Conservation (phyloP, 2,888 invertebrate species). For the Parnassius smintheus region DNA sequence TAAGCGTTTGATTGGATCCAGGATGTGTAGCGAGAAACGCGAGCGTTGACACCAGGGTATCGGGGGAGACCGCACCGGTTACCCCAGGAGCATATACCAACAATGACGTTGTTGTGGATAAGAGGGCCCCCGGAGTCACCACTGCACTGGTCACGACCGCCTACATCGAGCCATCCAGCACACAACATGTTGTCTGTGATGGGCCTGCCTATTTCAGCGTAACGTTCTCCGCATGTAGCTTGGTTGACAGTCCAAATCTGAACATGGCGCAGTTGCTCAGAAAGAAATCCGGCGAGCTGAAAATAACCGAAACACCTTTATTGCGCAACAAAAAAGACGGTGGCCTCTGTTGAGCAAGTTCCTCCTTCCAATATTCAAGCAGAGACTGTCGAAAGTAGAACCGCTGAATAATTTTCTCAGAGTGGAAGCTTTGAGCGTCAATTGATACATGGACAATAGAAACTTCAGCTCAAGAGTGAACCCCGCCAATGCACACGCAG, state of each 20-base stretch:
- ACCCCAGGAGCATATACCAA: slow-evolving; percentile 52
- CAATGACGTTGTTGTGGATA: slow-evolving; percentile 42
- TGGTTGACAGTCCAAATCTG: slow-evolving; percentile 7
- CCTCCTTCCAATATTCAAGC: too few species aligned
- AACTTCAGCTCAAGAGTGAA: too few species aligned
- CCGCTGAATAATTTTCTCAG: too few species aligned
- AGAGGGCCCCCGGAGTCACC: slow-evolving; percentile 10
- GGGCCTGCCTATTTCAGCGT: slow-evolving; percentile 31
- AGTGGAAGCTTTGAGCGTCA: too few species aligned
- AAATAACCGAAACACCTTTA: too few species aligned
- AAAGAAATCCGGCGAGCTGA: too few species aligned
- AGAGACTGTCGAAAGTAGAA: too few species aligned
- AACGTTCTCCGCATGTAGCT: slow-evolving; percentile 37
- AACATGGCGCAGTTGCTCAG: neutral
- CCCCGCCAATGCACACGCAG: too few species aligned
- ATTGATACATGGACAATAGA: too few species aligned
- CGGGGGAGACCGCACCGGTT: slow-evolving; percentile 37
- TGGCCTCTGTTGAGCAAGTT: too few species aligned
- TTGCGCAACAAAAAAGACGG: too few species aligned
- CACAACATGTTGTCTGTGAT: slow-evolving; percentile 56
- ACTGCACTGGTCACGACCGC: slow-evolving; percentile 41
- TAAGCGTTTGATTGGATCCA: slow-evolving; percentile 53
- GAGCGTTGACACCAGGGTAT: slow-evolving; percentile 53
- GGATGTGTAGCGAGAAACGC: slow-evolving; percentile 44
- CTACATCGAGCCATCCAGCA: slow-evolving; percentile 46